phyloP scores from a whole-genome alignment of 1,140 invertebrate genomes.

The Drosophila rhopaloa region DNA sequence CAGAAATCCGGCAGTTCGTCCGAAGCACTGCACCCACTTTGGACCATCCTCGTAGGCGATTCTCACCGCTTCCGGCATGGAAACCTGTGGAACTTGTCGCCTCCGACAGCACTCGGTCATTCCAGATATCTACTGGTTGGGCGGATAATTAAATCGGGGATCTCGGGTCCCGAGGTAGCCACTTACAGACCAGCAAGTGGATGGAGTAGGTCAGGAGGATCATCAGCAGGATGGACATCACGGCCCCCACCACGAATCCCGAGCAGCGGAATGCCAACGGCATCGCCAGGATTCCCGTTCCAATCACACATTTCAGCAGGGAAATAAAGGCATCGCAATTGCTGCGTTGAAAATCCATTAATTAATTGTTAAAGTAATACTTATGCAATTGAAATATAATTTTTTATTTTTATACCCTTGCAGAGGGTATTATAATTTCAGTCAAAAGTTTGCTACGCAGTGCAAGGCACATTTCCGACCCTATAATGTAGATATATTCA shows the following conservation, averaged over 20 bases:
- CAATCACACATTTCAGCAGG: conserved; percentile 64
- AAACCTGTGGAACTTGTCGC: conserved; percentile 58
- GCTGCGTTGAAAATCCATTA: conserved; percentile 2
- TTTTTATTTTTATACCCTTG: too few species aligned
- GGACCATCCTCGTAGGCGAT: conserved; percentile 63
- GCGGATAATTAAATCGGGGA: conserved; percentile 3
- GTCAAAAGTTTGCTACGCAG: too few species aligned
- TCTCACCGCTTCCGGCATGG: conserved; percentile 62
- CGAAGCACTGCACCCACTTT: conserved; percentile 45
- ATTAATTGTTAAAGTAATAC: too few species aligned
- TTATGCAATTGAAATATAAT: too few species aligned
- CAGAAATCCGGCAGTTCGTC: conserved; percentile 23
- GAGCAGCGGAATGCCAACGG: conserved; percentile 56
- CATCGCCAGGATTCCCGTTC: conserved; percentile 67
- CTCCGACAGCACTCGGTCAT: conserved; percentile 71
- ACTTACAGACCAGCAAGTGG: conserved; percentile 71
- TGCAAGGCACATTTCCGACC: too few species aligned
- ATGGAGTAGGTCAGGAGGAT: conserved; percentile 67
- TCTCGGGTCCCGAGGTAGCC: not conserved
- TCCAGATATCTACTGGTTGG: conserved; percentile 42
- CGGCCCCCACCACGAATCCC: conserved; percentile 36
- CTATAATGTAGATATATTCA: too few species aligned
- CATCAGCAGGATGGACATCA: conserved; percentile 57
- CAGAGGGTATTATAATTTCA: too few species aligned
- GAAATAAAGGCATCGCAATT: conserved; percentile 66